These are phyloP conservation scores for Macropis europaea DNA, from an alignment of 2,888 invertebrate species.

Conservation along the genomic window DNA sequence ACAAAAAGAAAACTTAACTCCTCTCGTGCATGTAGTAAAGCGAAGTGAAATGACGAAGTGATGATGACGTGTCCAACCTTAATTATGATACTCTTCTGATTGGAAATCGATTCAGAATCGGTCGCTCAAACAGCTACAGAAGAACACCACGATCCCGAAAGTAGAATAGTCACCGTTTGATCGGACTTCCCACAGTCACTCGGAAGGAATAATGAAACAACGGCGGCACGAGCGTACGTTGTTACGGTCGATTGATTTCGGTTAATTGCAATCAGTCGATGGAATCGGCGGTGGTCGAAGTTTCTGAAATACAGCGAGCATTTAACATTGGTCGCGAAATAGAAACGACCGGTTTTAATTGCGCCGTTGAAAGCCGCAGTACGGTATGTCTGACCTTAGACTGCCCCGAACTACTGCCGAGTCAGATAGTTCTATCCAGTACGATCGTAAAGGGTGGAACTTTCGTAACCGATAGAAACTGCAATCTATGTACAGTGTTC, in stretches of 20 bases:
- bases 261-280: neutral
- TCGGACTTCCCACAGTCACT: no score
- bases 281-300: conserved; percentile 1
- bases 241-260: no score
- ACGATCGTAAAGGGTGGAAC: conserved; percentile 19
- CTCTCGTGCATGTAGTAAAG: no score
- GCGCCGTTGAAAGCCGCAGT: conserved; percentile 17
- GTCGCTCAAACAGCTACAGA: no score
- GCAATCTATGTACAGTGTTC: neutral
- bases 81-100: no score
- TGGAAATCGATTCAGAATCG: no score
- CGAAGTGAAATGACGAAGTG: no score
- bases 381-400: conserved; percentile 26
- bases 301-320: neutral
- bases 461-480: conserved; percentile 16
- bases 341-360: neutral
- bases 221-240: no score
- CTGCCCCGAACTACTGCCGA: conserved; percentile 26
- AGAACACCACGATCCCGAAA: no score
- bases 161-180: no score
- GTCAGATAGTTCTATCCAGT: conserved; percentile 10
- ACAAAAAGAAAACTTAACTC: no score
- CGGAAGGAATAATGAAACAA: neutral
- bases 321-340: neutral
- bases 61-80: no score